Percentiles rank a stretch among this genome's conserved stretches.
These are phyloP conservation scores for Xerus rutilus DNA, from an alignment of 2,797 vertebrate genomes.

Conservation along the genomic window DNA sequence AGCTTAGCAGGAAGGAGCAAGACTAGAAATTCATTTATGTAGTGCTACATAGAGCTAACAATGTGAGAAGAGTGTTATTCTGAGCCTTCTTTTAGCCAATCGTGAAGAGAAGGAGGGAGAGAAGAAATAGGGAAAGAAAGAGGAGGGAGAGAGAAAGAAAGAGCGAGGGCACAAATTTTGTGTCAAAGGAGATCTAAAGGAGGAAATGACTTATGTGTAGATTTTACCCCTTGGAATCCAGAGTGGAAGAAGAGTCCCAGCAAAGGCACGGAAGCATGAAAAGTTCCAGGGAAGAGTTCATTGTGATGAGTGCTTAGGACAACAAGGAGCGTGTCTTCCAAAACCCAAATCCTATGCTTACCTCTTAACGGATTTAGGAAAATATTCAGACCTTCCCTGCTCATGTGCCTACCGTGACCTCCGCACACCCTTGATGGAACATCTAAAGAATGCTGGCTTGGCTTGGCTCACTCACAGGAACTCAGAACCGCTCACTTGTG, in stretches of 20 bases:
- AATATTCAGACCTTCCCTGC: no score
- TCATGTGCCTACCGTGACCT: no score
- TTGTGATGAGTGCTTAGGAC: not conserved
- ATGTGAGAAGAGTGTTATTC: not conserved
- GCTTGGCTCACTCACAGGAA: no score
- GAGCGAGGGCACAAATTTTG: not conserved
- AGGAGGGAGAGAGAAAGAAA: not conserved
- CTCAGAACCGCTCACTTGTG: no score
- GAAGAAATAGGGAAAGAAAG: not conserved
- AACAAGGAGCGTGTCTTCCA: not conserved
- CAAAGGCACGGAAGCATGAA: not conserved
- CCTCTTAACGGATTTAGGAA: no score
- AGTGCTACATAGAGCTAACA: not conserved
- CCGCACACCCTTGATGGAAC: no score
- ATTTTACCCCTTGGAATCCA: not conserved
- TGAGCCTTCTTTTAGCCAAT: not conserved
- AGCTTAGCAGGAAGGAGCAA: not conserved
- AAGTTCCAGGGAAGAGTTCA: no score
- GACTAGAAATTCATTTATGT: not conserved
- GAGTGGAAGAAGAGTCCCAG: not conserved
- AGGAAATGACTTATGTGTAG: not conserved
- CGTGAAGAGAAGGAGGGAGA: not conserved
- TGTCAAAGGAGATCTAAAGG: not conserved
- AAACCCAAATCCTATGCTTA: not conserved
- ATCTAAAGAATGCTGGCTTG: no score